Conservation (phyloP, 2,113 vertebrate genomes). For the Dipodomys spectabilis region DNA sequence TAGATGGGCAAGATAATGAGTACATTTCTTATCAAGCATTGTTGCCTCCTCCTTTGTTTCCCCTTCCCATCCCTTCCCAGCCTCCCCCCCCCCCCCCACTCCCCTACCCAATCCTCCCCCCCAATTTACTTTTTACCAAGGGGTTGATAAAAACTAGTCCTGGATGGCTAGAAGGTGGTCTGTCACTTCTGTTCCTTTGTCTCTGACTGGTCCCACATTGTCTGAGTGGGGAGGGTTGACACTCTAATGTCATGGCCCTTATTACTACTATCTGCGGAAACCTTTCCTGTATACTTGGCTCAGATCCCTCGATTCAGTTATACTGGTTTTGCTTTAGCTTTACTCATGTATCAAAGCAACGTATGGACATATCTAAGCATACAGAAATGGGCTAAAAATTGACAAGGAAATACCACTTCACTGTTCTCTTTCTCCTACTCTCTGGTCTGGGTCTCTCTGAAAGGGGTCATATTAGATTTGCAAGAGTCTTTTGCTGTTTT, state of each 20-base stretch:
- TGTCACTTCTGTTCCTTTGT: not conserved
- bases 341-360: not conserved
- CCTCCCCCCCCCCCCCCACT: too few species aligned
- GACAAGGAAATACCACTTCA: not conserved
- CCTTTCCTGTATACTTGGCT: not conserved
- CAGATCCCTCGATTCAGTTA: not conserved
- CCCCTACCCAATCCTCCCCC: too few species aligned
- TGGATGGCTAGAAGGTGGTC: not conserved
- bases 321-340: not conserved
- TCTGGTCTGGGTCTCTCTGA: not conserved
- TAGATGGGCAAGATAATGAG: too few species aligned
- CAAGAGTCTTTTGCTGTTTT: not conserved
- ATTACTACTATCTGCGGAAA: not conserved
- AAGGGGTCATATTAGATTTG: not conserved
- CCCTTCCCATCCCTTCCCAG: too few species aligned
- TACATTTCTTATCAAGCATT: too few species aligned
- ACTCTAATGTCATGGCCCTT: not conserved
- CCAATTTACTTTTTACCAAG: not conserved
- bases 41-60: too few species aligned
- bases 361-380: not conserved
- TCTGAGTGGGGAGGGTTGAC: not conserved
- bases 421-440: not conserved
- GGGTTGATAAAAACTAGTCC: not conserved
- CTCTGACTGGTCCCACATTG: not conserved
- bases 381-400: not conserved